Evolutionary conservation across 2,797 vertebrate species (phyloP), one percentile per base, ranked within the genome.

Genomic region (Salarias fasciatus): DNA sequence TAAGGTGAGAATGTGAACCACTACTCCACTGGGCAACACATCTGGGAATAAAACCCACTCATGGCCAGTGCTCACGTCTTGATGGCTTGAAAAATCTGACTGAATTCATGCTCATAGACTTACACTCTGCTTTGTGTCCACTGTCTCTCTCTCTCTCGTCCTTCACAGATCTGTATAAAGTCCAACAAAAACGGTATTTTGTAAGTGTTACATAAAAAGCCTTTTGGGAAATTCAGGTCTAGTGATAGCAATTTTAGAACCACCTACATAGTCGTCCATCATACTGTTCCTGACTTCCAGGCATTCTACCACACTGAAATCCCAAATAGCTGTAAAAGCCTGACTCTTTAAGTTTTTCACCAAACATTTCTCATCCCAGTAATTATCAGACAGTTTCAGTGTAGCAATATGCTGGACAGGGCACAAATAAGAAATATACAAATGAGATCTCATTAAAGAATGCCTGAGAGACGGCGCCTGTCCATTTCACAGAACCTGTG

Each of bases 151-250:
- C 11, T n/a, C n/a, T 35, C 5, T 58, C 12, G 28, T 53, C 14
- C 31, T 69, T 18, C 3, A 11, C 45, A 0, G 1, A 5, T 48
- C 37, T 64, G 42, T 33, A 6, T 24, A 49, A 31, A 52, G 49
- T 0, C 14, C 2, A 35, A 49, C 8, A 60, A 46, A 31, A 40
- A 28, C 28, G 9, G 9, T 29, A 33, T 52, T 44, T 36, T 40
- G 10, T 41, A 50, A 38, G 37, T 40, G 31, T 52, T 65, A 29
- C 33, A 72, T 52, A 47, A 60, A 63, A 42, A 56, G 13, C n/a
- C 41, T 44, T 53, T 54, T 36, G 33, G 66, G 40, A n/a, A 64
- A 70, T 59, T 51, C 12, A 33, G 47, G 31, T 65, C 8, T 31
- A 49, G 0, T 10, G 13, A 43, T 72, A 61, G 50, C 76, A 64